A percentile compares a stretch with the other conserved stretches of the same genome.
These are phyloP conservation scores for Heliconius aoede DNA, from an alignment of 2,888 invertebrate species.

Conservation along the genomic window DNA sequence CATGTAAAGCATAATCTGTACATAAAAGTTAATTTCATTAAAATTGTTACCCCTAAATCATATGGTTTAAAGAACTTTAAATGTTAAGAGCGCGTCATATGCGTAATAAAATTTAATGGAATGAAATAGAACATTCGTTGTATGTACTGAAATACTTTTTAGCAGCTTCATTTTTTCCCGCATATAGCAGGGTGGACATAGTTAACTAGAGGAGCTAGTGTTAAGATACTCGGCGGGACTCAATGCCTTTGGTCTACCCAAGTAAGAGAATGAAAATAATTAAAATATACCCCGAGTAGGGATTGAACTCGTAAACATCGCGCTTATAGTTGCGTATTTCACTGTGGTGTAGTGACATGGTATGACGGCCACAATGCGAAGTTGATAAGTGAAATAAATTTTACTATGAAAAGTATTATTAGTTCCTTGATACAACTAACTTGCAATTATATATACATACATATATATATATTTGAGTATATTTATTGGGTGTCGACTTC, in stretches of 20 bases:
- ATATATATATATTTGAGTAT: slow-evolving; percentile 37
- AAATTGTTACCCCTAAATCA: slow-evolving; percentile 44
- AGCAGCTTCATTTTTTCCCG: background rate
- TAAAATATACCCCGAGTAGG: too few relatives aligned
- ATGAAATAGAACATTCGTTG: slow-evolving; percentile 2
- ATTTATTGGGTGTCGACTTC: slow-evolving; percentile 50
- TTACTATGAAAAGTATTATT: background rate
- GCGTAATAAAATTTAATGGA: slow-evolving; percentile 32
- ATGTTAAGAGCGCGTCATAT: slow-evolving; percentile 37
- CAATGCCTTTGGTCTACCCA: too few relatives aligned
- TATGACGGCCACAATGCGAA: too few relatives aligned
- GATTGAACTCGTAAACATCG: too few relatives aligned
- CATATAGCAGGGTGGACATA: background rate
- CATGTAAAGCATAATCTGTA: slow-evolving; percentile 40
- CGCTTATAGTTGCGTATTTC: too few relatives aligned
- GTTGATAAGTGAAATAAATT: too few relatives aligned
- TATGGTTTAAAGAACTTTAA: slow-evolving; percentile 38
- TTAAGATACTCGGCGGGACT: too few relatives aligned
- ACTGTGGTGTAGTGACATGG: too few relatives aligned
- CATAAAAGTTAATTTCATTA: slow-evolving; percentile 41
- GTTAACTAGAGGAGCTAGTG: too few relatives aligned
- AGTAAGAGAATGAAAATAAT: too few relatives aligned
- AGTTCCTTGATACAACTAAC: background rate
- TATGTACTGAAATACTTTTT: background rate
- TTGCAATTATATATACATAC: too few relatives aligned